These are phyloP conservation scores for Sebastes hubbsi DNA, from an alignment of 2,797 vertebrate genomes.

Conservation along the genomic window DNA sequence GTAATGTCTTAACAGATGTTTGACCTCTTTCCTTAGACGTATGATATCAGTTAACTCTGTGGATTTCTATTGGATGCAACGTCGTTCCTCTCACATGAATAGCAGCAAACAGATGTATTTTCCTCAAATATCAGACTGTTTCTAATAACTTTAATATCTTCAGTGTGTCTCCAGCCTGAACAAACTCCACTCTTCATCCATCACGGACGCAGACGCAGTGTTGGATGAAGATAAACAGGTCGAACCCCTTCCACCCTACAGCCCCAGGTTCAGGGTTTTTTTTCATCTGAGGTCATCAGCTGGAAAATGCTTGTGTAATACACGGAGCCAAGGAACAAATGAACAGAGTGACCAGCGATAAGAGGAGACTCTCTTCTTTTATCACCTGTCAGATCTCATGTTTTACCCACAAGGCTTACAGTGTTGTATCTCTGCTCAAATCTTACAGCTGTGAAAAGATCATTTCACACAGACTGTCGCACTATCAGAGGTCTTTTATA, in stretches of 20 bases:
- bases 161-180: not conserved
- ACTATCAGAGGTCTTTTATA: not conserved
- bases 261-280: not conserved
- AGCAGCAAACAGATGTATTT: not conserved
- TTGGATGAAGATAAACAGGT: not conserved
- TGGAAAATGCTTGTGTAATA: not conserved
- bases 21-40: not conserved
- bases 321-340: too few species aligned
- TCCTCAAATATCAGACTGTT: not conserved
- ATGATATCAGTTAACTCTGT: not conserved
- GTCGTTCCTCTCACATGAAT: not conserved
- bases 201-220: not conserved
- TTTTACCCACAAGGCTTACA: slow-evolving; percentile 1
- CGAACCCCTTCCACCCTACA: too few species aligned
- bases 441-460: slow-evolving; percentile 6
- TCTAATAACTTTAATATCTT: not conserved
- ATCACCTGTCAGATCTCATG: not conserved
- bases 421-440: not conserved
- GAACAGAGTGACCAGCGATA: not conserved
- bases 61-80: not conserved
- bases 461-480: slow-evolving; percentile 15
- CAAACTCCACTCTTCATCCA: not conserved
- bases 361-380: not conserved
- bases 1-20: not conserved
- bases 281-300: not conserved